Evolutionary conservation across 2,113 vertebrate species (phyloP).

Genomic region (Cynoglossus semilaevis): DNA sequence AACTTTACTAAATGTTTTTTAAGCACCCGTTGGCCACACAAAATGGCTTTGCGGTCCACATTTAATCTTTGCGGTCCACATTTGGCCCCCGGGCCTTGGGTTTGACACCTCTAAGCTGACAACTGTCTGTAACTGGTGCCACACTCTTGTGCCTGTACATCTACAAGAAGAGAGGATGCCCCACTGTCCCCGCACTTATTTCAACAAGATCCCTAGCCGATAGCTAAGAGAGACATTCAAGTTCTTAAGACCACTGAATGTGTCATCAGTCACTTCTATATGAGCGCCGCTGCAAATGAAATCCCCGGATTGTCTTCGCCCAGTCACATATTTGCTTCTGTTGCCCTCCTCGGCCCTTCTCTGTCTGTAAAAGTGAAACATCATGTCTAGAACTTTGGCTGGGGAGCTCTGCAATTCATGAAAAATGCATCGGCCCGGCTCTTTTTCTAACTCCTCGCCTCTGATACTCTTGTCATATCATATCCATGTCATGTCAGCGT

Average conservation of each 20-base stretch:
- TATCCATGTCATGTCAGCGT: slow-evolving; percentile 73
- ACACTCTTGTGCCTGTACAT: no score
- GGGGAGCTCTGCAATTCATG: slow-evolving; percentile 64
- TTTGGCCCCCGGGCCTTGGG: no score
- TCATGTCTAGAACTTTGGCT: slow-evolving; percentile 61
- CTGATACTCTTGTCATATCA: slow-evolving; percentile 73
- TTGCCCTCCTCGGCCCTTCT: slow-evolving; percentile 30
- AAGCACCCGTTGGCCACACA: no score
- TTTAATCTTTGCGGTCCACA: no score
- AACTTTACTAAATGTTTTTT: no score
- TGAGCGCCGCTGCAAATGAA: slow-evolving; percentile 13
- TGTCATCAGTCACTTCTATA: slow-evolving; percentile 18
- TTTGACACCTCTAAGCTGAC: no score
- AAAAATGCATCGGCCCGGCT: slow-evolving; percentile 70
- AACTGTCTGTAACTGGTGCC: no score
- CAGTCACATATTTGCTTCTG: slow-evolving; percentile 34
- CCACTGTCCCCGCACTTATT: slow-evolving; percentile 21
- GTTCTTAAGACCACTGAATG: slow-evolving; percentile 17
- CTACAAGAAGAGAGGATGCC: slow-evolving; percentile 28
- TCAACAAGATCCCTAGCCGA: neutral
- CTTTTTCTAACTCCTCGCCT: slow-evolving; percentile 58
- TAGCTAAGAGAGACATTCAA: slow-evolving; percentile 30
- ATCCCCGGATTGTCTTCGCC: slow-evolving; percentile 50
- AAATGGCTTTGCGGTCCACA: no score
- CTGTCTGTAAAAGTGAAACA: slow-evolving; percentile 54